Base-by-base conservation (phyloP, 2,113 vertebrate species). In the Colossoma macropomum region DNA sequence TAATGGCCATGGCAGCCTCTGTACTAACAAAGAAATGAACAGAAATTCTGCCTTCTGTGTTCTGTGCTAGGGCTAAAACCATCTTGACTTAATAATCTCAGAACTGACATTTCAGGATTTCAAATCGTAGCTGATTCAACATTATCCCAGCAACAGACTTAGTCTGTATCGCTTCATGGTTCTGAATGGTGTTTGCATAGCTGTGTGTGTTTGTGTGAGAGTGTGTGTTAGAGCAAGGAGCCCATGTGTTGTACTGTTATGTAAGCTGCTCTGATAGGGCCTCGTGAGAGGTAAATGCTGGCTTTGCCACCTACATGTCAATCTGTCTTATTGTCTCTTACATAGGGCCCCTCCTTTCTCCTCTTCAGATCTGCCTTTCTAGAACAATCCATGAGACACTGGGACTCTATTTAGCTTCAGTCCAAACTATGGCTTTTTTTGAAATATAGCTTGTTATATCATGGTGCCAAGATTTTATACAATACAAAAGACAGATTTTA, bases 161-260 rank as follows among this genome's bases (percentile, higher is more conserved):
- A 0, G 2, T 17, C 17, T 1, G 32, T 52, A 68, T 30, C 3
- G 3, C 8, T 16, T 50, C 13, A 63, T 15, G 4, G 19, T 34
- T n/a, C 23, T 34, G n/a, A 38, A 56, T 0, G 1, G 27, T 30
- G 63, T 32, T 50, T 68, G 8, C 52, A 17, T 38, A 78, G 19
- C 32, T 50, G 4, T 50, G 6, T 21, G 19, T 19, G 52, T 56
- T 19, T 59, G 54, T 59, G 54, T 59, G 21, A 59, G 78, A 2
- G 59, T 62, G 59, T n/a, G 79, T 62, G 54, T 80, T 34, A 34
- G 38, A 74, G 54, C 79, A 81, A 81, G 25, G 9, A 7, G 15
- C 27, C n/a, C 59, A 62, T 66, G 11, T 68, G 41, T 75, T 30
- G 59, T 9, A 21, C 54, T 27, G 45, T 83, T 65, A 76, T 15